phyloP scores from a whole-genome alignment of 1,140 invertebrate genomes.

The Psix sp. region DNA sequence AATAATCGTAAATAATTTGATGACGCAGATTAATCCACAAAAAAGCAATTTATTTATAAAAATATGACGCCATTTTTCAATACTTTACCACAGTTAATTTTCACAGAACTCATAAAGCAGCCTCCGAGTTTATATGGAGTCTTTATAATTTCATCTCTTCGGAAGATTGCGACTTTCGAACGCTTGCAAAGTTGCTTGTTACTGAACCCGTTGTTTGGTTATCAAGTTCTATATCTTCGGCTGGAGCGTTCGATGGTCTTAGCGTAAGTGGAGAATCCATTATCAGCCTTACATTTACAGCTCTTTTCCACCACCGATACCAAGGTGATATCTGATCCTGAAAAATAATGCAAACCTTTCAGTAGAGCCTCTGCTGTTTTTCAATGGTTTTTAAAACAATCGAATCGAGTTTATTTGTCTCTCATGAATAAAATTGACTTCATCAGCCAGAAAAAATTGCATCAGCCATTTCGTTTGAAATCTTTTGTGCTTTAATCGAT shows the following conservation, averaged over 20 bases:
- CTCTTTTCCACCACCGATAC: constrained; percentile 75
- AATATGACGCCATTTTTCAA: no score
- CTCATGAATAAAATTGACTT: no score
- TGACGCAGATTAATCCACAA: no score
- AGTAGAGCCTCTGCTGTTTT: constrained; percentile 15
- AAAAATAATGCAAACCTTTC: constrained; percentile 49
- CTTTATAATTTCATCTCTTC: constrained; percentile 44
- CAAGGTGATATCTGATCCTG: constrained; percentile 74
- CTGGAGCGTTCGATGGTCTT: constrained; percentile 55
- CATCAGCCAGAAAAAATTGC: no score
- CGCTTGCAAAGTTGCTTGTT: constrained; percentile 27
- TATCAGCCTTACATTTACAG: constrained; percentile 72
- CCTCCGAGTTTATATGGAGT: no score
- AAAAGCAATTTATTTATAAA: no score
- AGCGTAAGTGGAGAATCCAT: constrained; percentile 62
- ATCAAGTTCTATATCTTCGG: constrained; percentile 51
- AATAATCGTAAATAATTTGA: no score
- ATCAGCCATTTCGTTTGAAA: no score
- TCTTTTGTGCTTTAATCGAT: no score
- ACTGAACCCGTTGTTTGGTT: constrained; percentile 49
- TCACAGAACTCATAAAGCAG: no score
- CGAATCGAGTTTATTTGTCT: constrained; percentile 27
- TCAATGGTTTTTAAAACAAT: constrained; percentile 32
- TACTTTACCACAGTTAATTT: no score
- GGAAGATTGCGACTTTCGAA: constrained; percentile 22